A percentile compares a stretch with the other conserved stretches of the same genome.
phyloP scores from a whole-genome alignment of 92 coral and sea anemone species.

The Phenganax marumi region DNA sequence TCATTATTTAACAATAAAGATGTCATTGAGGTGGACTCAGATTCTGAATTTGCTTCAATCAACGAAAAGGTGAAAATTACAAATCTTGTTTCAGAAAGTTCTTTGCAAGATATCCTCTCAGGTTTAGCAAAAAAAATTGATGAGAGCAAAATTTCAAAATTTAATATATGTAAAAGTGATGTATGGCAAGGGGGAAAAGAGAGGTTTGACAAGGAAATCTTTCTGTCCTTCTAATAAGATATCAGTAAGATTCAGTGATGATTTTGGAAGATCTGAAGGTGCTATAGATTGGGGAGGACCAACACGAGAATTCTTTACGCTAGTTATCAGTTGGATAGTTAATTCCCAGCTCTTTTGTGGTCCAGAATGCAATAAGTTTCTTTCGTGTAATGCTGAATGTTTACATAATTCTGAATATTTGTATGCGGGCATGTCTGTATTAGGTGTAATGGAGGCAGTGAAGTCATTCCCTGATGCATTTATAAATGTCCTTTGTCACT shows the following conservation, averaged over 20 bases:
- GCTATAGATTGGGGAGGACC: slow-evolving; percentile 47
- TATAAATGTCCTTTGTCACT: slow-evolving; percentile 50
- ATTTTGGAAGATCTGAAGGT: slow-evolving; percentile 39
- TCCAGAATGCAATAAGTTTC: no score
- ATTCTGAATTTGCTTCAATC: slow-evolving; percentile 45
- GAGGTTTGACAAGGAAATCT: slow-evolving; percentile 56
- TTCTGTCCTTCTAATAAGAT: slow-evolving; percentile 30
- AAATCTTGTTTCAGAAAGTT: slow-evolving; percentile 26
- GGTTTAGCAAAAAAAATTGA: slow-evolving; percentile 52
- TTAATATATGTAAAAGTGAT: slow-evolving; percentile 61
- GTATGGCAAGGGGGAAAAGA: slow-evolving; percentile 71
- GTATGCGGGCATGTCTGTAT: slow-evolving; percentile 48
- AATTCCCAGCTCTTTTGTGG: slow-evolving; percentile 38
- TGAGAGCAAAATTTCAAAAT: slow-evolving; percentile 47
- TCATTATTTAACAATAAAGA: slow-evolving; percentile 53
- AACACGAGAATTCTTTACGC: slow-evolving; percentile 31
- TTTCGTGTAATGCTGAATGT: neutral
- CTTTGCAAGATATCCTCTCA: slow-evolving; percentile 49
- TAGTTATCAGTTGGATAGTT: neutral
- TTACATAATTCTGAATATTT: neutral
- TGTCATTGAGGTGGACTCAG: slow-evolving; percentile 46
- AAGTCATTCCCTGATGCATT: slow-evolving; percentile 57
- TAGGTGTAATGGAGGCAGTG: slow-evolving; percentile 62
- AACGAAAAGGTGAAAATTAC: slow-evolving; percentile 24
- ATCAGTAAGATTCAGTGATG: slow-evolving; percentile 48